phyloP scores from a whole-genome alignment of 2,113 vertebrate species.

The Regulus satrapa region DNA sequence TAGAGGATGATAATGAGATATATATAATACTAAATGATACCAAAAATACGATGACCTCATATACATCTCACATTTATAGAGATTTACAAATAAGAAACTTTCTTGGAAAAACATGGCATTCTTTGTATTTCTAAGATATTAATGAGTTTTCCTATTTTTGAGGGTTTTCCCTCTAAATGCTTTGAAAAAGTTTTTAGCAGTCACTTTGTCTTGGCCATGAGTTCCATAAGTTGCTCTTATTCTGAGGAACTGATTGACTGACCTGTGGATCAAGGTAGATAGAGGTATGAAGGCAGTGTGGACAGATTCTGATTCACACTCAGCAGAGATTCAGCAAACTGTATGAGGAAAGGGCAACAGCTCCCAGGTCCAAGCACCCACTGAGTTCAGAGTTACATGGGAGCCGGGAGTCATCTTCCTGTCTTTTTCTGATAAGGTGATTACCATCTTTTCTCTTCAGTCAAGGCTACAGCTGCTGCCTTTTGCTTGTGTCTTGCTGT shows the following conservation, averaged over 20 bases:
- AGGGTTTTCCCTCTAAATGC: neutral
- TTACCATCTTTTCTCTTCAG: constrained; percentile 7
- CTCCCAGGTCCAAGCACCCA: neutral
- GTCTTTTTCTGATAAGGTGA: constrained; percentile 12
- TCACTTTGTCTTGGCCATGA: neutral
- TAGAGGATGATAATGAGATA: neutral
- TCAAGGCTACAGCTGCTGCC: neutral
- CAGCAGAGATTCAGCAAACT: neutral
- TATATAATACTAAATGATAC: neutral
- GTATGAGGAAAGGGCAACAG: neutral
- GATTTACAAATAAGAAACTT: neutral
- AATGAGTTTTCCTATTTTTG: neutral
- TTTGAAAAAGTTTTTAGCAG: neutral
- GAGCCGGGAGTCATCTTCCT: neutral
- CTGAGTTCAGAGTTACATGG: neutral
- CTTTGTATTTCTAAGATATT: neutral
- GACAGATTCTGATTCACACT: neutral
- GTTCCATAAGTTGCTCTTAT: neutral
- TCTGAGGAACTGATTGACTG: neutral
- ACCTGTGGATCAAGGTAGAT: neutral
- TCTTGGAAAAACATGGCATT: neutral
- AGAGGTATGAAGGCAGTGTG: neutral
- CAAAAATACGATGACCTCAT: neutral
- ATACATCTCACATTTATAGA: neutral
- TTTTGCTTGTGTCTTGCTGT: neutral